These are phyloP conservation scores for Cervus canadensis DNA, from an alignment of 2,113 vertebrate genomes.

Conservation along the genomic window DNA sequence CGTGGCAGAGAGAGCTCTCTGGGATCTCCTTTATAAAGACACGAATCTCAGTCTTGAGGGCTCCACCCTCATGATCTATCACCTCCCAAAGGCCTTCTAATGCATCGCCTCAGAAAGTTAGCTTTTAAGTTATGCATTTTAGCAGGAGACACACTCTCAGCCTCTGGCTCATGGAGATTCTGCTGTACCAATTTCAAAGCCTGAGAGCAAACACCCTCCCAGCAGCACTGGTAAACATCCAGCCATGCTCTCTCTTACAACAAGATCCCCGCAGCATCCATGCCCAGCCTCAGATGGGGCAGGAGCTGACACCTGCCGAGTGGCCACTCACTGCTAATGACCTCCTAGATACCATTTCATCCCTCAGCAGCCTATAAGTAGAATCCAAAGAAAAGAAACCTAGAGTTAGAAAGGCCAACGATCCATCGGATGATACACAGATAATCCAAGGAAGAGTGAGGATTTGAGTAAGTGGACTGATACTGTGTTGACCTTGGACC, in stretches of 20 bases:
- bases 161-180: accelerated
- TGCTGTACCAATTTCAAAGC: neutral
- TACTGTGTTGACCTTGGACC: neutral
- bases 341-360: too few species aligned
- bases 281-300: accelerated
- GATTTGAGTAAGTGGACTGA: accelerated
- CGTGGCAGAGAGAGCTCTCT: neutral
- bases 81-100: neutral
- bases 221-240: too few species aligned
- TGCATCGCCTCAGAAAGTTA: neutral
- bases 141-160: neutral
- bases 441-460: neutral
- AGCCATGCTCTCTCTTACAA: accelerated
- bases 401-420: neutral
- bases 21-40: neutral
- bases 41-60: neutral
- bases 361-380: neutral
- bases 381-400: neutral
- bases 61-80: too few species aligned
- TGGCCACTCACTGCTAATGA: neutral
- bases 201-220: neutral
- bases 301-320: accelerated
- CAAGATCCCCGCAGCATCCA: accelerated
- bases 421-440: neutral
- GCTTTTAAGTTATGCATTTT: neutral